phyloP scores from a whole-genome alignment of 2,113 vertebrate genomes.

The Scolopax mira region DNA sequence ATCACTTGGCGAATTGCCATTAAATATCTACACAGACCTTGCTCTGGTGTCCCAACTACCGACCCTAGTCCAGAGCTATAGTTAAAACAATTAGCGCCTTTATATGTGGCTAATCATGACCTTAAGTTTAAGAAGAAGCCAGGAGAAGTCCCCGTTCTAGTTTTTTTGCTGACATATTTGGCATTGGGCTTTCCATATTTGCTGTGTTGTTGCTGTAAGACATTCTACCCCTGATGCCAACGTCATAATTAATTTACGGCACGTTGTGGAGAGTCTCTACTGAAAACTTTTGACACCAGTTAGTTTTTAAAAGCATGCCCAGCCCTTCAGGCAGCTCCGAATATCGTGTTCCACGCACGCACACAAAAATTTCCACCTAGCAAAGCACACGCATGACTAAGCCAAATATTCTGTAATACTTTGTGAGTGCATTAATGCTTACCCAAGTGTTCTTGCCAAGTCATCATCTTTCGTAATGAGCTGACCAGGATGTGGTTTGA shows the following conservation, averaged over 20 bases:
- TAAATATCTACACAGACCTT: background rate
- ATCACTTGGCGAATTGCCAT: background rate
- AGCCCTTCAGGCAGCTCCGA: background rate
- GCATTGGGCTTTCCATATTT: background rate
- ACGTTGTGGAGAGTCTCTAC: background rate
- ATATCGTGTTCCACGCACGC: background rate
- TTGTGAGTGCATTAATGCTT: background rate
- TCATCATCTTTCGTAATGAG: background rate
- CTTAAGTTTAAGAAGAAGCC: background rate
- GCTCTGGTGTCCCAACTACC: background rate
- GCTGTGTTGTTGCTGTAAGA: background rate
- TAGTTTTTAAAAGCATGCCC: background rate
- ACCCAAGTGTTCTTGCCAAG: background rate
- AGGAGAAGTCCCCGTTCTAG: background rate
- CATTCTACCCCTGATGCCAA: background rate
- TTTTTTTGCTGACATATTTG: background rate
- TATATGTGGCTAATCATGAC: background rate
- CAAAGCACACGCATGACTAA: background rate
- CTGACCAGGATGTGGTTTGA: constrained; percentile 42
- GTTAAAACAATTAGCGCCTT: background rate
- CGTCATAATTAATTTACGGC: background rate
- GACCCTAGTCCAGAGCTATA: background rate
- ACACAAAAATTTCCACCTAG: background rate
- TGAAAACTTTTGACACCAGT: background rate
- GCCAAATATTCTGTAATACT: background rate